Evolutionary conservation across 2,888 invertebrate genomes (phyloP), one percentile per base, ranked within the genome.

Genomic region (Hypena proboscidalis): DNA sequence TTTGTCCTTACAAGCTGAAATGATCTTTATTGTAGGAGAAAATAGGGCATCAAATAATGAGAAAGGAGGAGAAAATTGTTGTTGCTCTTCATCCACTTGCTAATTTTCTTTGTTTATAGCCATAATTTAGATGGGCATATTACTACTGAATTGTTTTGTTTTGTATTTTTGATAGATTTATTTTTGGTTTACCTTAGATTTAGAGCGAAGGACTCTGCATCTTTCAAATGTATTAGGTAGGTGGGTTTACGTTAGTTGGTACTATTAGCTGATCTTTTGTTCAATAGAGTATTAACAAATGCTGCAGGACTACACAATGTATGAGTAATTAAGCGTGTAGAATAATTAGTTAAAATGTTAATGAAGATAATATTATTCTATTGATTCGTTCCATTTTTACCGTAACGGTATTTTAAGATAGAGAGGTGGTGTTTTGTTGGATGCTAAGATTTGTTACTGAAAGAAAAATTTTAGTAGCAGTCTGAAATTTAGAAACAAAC

Each of bases 41-140:
- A 11, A 38, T 67, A 74, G 47, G 56, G 38, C 53, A 43, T 40
- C 58, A 33, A 62, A 52, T 65, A 7, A n/a, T 20, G 13, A 26
- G n/a, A 31, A 15, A 6, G 10, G 1, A 23, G 14, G 33, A 48
- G 42, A 14, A 11, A 1, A 22, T 62, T 62, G 54, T 60, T 57
- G 56, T 63, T 69, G 59, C 58, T 68, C 63, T 30, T 41, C 54
- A 23, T 52, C 43, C 20, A 33, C 40, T 49, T 51, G 45, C 34
- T 49, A 50, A 49, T 53, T 74, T 77, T 73, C 78, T 81, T 82
- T 82, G 80, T 80, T 73, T 73, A 58, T 56, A 70, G 62, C 51
- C 47, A 53, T 67, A 65, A 47, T 58, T 43, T 67, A 68, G 60
- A 74, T 69, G 69, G 50, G 56, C 56, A 58, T 67, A 68, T 63